Base-by-base conservation (phyloP, 2,113 vertebrate species). In the Lanius ludovicianus region DNA sequence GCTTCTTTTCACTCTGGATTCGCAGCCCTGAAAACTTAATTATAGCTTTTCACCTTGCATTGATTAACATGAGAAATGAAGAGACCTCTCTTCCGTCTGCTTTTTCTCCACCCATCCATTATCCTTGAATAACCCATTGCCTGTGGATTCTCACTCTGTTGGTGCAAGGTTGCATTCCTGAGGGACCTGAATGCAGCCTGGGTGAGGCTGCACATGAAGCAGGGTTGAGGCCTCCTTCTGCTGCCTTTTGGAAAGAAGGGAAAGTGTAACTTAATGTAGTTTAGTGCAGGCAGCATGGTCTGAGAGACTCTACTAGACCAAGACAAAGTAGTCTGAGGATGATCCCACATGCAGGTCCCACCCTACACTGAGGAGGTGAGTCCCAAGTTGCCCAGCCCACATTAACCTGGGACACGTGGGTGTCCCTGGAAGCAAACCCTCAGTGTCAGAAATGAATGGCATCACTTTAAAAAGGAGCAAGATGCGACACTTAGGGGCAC, bases 41-140 rank as follows among this genome's bases (percentile, higher is more conserved):
- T 95, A 87, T 9, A 94, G 86, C 80, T 96, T 95, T 95, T 71
- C 85, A 90, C 86, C 80, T 90, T 84, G 73, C 60, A 47, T 89
- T 96, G 95, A 94, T 96, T 96, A 95, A 93, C 87, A 73, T 57
- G 75, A 94, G 90, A 93, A 92, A 93, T 80, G 63, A 87, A 60
- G 59, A 93, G 53, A 79, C 70, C 70, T 79, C 67, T 91, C 77
- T 84, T 63, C 68, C 15, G 6, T 57, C 53, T 88, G 62, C 15
- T 69, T 78, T 84, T 84, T 85, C 87, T 57, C 95, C 70, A 1
- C 89, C 91, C 81, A 96, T 60, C 49, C 3, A 2, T 86, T 95
- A 92, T 89, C 91, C 94, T 87, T 17, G 78, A 84, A 84, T 96
- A 93, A 95, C 94, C 91, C 84, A 65, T 23, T 0, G 2, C 69